Percentiles rank a stretch among this genome's conserved stretches.
These are phyloP conservation scores for Apis laboriosa DNA, from an alignment of 1,140 invertebrate species.

Conservation along the genomic window DNA sequence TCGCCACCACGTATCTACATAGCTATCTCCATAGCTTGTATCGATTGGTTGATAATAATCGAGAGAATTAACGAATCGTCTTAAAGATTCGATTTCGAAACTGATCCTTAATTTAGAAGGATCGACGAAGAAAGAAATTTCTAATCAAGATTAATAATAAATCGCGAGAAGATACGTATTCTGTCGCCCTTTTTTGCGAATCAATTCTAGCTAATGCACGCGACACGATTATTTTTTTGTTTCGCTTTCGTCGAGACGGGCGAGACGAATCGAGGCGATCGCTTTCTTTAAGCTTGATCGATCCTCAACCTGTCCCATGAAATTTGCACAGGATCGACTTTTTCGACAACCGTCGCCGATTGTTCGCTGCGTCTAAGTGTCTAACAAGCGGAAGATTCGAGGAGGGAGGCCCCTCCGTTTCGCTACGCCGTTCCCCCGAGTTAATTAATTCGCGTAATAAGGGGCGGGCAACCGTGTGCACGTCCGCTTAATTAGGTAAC, in stretches of 20 bases:
- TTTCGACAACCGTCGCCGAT: conserved; percentile 8
- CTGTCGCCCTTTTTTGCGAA: too few species aligned
- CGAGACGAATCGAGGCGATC: background rate
- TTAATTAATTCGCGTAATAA: conserved; percentile 52
- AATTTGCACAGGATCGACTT: background rate
- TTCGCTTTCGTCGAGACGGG: background rate
- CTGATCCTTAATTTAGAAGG: too few species aligned
- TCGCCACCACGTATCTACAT: too few species aligned
- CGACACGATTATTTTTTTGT: background rate
- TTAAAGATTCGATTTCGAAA: too few species aligned
- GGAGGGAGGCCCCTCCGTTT: background rate
- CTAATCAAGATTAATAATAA: too few species aligned
- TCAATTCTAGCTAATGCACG: too few species aligned
- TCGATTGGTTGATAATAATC: too few species aligned
- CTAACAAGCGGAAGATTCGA: background rate
- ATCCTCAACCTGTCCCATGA: background rate
- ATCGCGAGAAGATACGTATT: too few species aligned
- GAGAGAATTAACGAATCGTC: too few species aligned
- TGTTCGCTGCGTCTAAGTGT: conserved; percentile 19
- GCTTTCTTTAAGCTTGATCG: background rate
- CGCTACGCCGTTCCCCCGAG: background rate
- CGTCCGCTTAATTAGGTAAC: conserved; percentile 64
- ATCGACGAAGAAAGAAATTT: too few species aligned
- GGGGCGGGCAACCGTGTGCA: conserved; percentile 7
- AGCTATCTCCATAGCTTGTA: too few species aligned